Conservation (phyloP, 2,797 vertebrate species). For the Phataginus tetradactyla region DNA sequence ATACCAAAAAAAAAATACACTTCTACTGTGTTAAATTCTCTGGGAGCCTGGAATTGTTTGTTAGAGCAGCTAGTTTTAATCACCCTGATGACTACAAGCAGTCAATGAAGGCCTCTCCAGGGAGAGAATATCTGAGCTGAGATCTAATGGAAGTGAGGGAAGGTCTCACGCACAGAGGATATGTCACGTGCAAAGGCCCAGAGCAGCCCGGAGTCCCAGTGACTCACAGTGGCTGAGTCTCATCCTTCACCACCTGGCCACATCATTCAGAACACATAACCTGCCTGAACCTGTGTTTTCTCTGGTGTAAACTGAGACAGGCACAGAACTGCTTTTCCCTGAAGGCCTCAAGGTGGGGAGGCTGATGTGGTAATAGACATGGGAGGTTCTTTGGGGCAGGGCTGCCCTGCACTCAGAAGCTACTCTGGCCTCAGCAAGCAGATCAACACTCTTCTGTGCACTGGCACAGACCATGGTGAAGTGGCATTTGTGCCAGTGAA, state of each 20-base stretch:
- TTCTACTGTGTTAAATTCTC: rapidly evolving
- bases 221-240: rapidly evolving
- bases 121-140: neutral
- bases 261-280: neutral
- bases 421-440: neutral
- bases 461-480: neutral
- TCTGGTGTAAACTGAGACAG: neutral
- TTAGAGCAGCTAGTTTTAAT: neutral
- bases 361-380: neutral
- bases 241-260: neutral
- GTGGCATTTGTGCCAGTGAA: rapidly evolving
- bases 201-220: neutral
- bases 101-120: neutral
- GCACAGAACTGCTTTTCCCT: neutral
- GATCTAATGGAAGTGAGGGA: neutral
- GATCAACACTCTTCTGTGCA: neutral
- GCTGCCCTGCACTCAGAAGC: too few relatives aligned
- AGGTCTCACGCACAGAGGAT: neutral
- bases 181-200: neutral
- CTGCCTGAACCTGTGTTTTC: neutral
- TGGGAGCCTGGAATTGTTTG: neutral
- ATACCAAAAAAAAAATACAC: neutral
- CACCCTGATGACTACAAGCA: neutral
- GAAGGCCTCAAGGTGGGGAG: too few relatives aligned
- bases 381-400: neutral